Percentiles rank a stretch among this genome's conserved stretches.
These are phyloP conservation scores for Lordiphosa clarofinis DNA, from an alignment of 1,140 invertebrate genomes.

Conservation along the genomic window DNA sequence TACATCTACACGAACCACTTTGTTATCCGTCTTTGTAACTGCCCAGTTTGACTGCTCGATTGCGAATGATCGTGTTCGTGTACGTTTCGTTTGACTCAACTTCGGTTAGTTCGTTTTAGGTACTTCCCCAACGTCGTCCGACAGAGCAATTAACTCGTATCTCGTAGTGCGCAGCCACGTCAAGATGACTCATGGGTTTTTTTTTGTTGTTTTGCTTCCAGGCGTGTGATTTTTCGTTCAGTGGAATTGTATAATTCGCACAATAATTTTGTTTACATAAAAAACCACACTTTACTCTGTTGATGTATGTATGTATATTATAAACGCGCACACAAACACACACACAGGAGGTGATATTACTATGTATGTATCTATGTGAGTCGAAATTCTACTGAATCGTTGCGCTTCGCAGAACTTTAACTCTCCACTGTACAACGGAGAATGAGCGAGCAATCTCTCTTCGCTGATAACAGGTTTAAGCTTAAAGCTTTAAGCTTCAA, in stretches of 20 bases:
- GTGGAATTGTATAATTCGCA: conserved; percentile 13
- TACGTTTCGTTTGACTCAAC: conserved; percentile 17
- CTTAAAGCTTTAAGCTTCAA: conserved; percentile 32
- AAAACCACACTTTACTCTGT: conserved; percentile 24
- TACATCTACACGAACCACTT: too few species aligned
- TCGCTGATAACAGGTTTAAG: conserved; percentile 68
- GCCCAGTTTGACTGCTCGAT: conserved; percentile 17
- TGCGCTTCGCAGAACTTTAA: conserved; percentile 27
- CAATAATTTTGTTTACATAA: conserved; percentile 46
- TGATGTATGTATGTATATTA: background rate
- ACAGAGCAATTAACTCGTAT: conserved; percentile 30
- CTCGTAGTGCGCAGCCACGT: conserved; percentile 32
- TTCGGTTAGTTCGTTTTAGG: conserved; percentile 32
- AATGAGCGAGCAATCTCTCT: conserved; percentile 25
- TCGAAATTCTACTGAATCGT: conserved; percentile 1
- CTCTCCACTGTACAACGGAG: conserved; percentile 26
- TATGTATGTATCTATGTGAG: too few species aligned
- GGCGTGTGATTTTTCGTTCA: conserved; percentile 55
- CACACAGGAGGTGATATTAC: background rate
- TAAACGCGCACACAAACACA: background rate
- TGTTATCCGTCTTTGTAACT: background rate
- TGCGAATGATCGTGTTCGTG: conserved; percentile 43
- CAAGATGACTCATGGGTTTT: conserved; percentile 68
- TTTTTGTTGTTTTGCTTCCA: conserved; percentile 11
- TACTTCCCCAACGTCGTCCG: conserved; percentile 60